Conservation (phyloP, 2,113 vertebrate species). For the Otolemur garnettii region DNA sequence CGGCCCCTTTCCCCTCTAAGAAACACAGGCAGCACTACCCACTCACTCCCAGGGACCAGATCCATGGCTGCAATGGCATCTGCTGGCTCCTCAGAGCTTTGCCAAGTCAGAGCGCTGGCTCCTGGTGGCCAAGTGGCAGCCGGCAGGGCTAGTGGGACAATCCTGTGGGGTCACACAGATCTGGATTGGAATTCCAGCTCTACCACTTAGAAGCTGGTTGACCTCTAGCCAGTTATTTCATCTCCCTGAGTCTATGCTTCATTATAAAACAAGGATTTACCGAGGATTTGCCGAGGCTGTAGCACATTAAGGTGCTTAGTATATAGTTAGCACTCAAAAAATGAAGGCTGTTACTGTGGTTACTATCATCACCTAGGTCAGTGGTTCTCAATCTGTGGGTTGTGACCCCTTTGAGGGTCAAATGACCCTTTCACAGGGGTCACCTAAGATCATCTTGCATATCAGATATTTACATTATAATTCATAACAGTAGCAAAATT, state of each 20-base stretch:
- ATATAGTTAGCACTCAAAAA: neutral
- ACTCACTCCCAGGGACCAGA: neutral
- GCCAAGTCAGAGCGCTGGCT: neutral
- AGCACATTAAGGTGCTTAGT: neutral
- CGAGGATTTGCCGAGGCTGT: neutral
- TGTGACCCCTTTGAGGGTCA: no score
- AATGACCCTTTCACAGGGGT: no score
- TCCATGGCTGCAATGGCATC: neutral
- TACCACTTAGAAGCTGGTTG: neutral
- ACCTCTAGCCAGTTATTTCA: slow-evolving; percentile 20
- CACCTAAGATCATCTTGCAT: no score
- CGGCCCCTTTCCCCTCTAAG: neutral
- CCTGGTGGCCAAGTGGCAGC: neutral
- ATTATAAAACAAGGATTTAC: neutral
- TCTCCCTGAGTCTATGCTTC: neutral
- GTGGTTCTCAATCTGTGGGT: no score
- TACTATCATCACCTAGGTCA: no score
- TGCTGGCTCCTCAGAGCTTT: neutral
- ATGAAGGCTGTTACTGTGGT: neutral
- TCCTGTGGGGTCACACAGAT: neutral
- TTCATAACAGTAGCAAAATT: no score
- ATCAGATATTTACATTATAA: no score
- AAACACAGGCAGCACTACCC: slow-evolving; percentile 40
- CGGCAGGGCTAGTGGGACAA: neutral
- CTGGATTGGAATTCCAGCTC: neutral